Base-by-base conservation (phyloP, 2,113 vertebrate species). In the Cottus gobio region DNA sequence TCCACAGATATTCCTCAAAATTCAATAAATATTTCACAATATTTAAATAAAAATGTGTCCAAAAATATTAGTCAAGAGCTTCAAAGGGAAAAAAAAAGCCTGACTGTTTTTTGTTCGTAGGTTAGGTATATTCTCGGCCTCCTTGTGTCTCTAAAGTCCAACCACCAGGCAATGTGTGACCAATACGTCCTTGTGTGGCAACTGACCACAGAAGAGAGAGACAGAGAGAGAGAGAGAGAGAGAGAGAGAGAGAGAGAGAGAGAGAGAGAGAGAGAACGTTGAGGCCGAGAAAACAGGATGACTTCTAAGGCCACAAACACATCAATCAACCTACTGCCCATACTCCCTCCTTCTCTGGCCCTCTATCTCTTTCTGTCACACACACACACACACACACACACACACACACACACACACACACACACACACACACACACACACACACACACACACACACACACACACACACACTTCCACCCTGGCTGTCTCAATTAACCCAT, bases 401-500 rank as follows among this genome's bases (percentile, higher is more conserved):
- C 85, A 91, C 67, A 82, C 77, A 72, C 42, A 48, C 69, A 54
- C 71, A 61, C 48, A 62, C 44, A 82, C 78, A 71, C 31, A 57
- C 66, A 56, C 72, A 62, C 42, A 57, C 48, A 63, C 42, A 82
- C 75, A 73, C 44, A 50, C 70, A 48, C 72, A 58, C 48, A 74
- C 77, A 79, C 61, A 46, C 60, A 56, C 50, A 61, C 75, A 48
- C 46, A 85, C 36, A 56, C 71, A 75, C 36, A 79, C 37, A 57
- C 57, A 76, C 56, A 65, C 75, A 84, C 83, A 88, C 85, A 91
- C 68, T 82, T 86, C 90, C 90, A 93, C 87, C 85, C 85, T n/a
- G 83, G 92, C 94, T 94, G 92, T 94, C 95, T 95, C 95, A 96
- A 96, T 97, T 97, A 96, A 96, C 95, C 95, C 95, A 93, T 94